A percentile compares a stretch with the other conserved stretches of the same genome.
Evolutionary conservation across 92 coral and sea anemone genomes (phyloP).

Genomic region (Siderastrea siderea): DNA sequence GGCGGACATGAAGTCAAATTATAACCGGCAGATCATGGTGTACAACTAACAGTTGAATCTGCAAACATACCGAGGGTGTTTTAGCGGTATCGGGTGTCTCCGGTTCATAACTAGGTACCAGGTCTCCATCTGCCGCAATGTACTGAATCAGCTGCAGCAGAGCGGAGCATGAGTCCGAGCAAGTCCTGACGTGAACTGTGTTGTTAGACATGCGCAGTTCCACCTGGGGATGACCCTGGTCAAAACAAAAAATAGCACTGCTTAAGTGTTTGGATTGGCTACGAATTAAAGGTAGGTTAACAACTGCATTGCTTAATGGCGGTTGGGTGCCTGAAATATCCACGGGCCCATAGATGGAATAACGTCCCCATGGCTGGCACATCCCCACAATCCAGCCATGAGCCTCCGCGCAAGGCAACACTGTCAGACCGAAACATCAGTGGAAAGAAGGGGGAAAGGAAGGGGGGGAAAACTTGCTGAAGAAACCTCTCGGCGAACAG

Average conservation of each 20-base stretch:
- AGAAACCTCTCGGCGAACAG: too few relatives aligned
- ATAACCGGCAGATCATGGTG: neutral
- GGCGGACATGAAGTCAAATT: too few relatives aligned
- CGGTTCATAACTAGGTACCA: conserved; percentile 87
- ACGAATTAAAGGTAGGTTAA: neutral
- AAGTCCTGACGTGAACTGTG: conserved; percentile 89
- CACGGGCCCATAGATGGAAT: too few relatives aligned
- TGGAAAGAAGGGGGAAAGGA: too few relatives aligned
- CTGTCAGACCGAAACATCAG: too few relatives aligned
- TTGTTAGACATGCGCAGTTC: conserved; percentile 97
- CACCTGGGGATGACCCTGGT: conserved; percentile 86
- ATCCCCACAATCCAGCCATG: too few relatives aligned
- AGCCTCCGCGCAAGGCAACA: too few relatives aligned
- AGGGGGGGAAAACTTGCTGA: too few relatives aligned
- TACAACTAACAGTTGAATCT: neutral
- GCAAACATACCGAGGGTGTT: conserved; percentile 63
- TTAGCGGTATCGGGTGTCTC: conserved; percentile 69
- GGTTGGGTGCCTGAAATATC: too few relatives aligned
- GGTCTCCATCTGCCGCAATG: conserved; percentile 95
- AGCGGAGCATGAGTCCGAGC: conserved; percentile 98
- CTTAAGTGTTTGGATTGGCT: neutral
- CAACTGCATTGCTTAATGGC: neutral
- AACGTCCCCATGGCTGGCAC: too few relatives aligned
- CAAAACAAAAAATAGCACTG: neutral
- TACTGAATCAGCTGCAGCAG: conserved; percentile 95